Evolutionary conservation across 2,113 vertebrate species (phyloP), one percentile per base, ranked within the genome.

Genomic region (Chlorodrepanis virens): DNA sequence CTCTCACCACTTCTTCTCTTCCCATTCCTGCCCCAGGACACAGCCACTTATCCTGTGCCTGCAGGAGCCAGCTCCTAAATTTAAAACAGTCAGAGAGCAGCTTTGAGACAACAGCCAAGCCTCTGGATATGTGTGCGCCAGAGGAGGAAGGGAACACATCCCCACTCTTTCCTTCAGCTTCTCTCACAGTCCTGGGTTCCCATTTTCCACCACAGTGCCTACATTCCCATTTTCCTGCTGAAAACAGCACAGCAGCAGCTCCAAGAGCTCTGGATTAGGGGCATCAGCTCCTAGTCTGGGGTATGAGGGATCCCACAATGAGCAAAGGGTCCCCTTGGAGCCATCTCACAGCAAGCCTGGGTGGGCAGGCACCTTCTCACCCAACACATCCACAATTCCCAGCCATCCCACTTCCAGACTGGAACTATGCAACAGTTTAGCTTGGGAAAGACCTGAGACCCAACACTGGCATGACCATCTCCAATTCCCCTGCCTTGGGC

Each of bases 71-170:
- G 44, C 17, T 60, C 42, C 90, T 69, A 25, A 84, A 91, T 76
- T 69, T 53, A 52, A 92, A 84, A 9, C 57, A 79, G 64, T 33
- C 76, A 78, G 44, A 39, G 42, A 90, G 56, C 23, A 56, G 61
- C 69, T 94, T 17, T 93, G 81, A 86, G 96, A 79, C 42, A 56
- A 12, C 29, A 68, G 63, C 79, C 94, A 95, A 92, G 61, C 70
- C 87, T 70, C 10, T 2, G 37, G 72, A 37, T 54, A 23, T 1
- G 18, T 8, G 1, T 79, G 54, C 21, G 53, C 70, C 5, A 5
- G n/a, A 22, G 47, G n/a, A 95, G 39, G 59, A 31, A 78, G 65
- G 47, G 78, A 75, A 80, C 9, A 64, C 35, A 75, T 37, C 64
- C 29, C 40, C 56, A 27, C 4, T 8, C 45, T 14, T 70, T 12